Evolutionary conservation across 2,888 invertebrate genomes (phyloP), one percentile per base, ranked within the genome.

Genomic region (Lasioglossum marginatum): DNA sequence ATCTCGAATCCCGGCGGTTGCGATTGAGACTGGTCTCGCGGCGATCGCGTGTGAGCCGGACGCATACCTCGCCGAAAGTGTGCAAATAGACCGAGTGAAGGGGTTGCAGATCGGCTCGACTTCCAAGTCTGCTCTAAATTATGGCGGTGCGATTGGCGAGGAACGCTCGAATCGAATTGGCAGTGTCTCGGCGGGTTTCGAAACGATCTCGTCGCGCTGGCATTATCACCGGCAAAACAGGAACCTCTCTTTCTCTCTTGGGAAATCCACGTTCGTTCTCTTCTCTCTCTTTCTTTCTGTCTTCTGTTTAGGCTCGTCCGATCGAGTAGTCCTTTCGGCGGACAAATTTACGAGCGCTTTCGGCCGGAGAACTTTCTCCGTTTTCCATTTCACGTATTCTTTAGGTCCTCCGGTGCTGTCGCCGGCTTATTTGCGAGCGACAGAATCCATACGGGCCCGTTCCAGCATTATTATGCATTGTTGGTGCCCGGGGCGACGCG

Each of bases 81-180:
- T 87, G 89, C 86, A 87, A 87, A 89, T 85, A 83, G 82, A 87
- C 68, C 81, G 78, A 89, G 89, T 74, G 89, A 85, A 79, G 87
- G 89, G 88, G 84, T 84, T 77, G 83, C 66, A 8, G 66, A 45
- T 45, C 74, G 37, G 37, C 37, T 78, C 71, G 70, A 83, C 83
- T 84, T 77, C 66, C 63, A 77, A 52, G 66, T 75, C 72, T 75
- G 76, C 63, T 82, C 87, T 57, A 83, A 87, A 87, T 87, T 77
- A 52, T 76, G 63, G 70, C 70, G n/a, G 19, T 12, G 52, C 16
- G 16, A 73, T 63, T 37, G 60, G 70, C 68, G 52, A 63, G 48
- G 57, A 57, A 68, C 43, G 77, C 23, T 73, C 34, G 45, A 76
- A 66, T 40, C 79, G 78, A 74, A 78, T 78, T 74, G 68, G 27